phyloP scores from a whole-genome alignment of 2,888 invertebrate genomes.

The Fabriciana adippe region DNA sequence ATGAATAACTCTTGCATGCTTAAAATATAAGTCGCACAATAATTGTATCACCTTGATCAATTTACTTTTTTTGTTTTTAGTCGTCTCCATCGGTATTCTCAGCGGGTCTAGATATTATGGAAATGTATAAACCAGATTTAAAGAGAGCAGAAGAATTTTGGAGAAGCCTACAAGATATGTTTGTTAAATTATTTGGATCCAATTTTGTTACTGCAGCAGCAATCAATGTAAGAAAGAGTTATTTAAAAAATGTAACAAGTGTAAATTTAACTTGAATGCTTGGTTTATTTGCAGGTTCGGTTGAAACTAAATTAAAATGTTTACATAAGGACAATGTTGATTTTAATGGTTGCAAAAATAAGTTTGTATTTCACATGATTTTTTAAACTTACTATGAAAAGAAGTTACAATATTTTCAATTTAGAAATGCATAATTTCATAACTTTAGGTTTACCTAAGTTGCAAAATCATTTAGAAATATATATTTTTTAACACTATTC shows the following conservation, averaged over 20 bases:
- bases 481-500: too few relatives aligned
- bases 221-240: slow-evolving; percentile 85
- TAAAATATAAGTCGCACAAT: neutral
- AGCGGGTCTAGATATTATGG: slow-evolving; percentile 92
- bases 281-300: neutral
- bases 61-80: slow-evolving; percentile 57
- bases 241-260: neutral
- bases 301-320: too few relatives aligned
- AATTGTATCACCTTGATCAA: neutral
- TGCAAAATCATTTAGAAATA: too few relatives aligned
- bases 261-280: neutral
- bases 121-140: slow-evolving; percentile 91
- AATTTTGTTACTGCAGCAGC: slow-evolving; percentile 89
- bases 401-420: too few relatives aligned
- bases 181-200: slow-evolving; percentile 89
- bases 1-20: neutral
- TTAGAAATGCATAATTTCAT: too few relatives aligned
- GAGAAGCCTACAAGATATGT: slow-evolving; percentile 89
- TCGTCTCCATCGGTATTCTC: slow-evolving; percentile 88
- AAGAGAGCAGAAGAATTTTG: slow-evolving; percentile 88
- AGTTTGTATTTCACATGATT: too few relatives aligned
- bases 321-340: too few relatives aligned
- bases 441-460: too few relatives aligned
- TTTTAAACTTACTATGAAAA: too few relatives aligned
- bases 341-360: too few relatives aligned